phyloP scores from a whole-genome alignment of 2,888 invertebrate species.

The Apantesis nais region DNA sequence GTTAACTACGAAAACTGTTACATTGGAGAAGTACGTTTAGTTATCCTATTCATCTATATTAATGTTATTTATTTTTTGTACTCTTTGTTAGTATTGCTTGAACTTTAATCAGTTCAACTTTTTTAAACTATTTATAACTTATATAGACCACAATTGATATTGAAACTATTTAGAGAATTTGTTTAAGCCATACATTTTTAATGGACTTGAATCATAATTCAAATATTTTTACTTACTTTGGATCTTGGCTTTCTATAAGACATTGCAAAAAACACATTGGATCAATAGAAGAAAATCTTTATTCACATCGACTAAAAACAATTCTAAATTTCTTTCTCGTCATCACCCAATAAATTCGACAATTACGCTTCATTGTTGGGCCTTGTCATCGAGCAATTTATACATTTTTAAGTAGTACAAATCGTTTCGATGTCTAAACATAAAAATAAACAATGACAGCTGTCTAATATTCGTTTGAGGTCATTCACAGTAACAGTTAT shows the following conservation, averaged over 20 bases:
- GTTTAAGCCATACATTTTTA: not conserved
- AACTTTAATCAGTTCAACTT: too few relatives aligned
- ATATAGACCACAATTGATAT: too few relatives aligned
- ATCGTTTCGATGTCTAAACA: conserved; percentile 33
- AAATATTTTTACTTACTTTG: not conserved
- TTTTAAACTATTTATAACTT: too few relatives aligned
- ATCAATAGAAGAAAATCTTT: not conserved
- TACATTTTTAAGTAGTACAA: conserved; percentile 24
- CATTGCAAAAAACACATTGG: not conserved
- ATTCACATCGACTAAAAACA: not conserved
- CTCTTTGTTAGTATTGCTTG: too few relatives aligned
- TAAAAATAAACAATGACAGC: conserved; percentile 13
- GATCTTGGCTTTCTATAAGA: not conserved
- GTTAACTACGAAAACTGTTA: too few relatives aligned
- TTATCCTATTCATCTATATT: too few relatives aligned
- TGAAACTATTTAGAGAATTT: not conserved
- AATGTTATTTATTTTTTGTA: too few relatives aligned
- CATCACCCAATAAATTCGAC: not conserved
- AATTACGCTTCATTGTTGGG: not conserved
- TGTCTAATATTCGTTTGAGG: conserved; percentile 6
- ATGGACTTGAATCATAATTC: not conserved
- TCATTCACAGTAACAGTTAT: conserved; percentile 5
- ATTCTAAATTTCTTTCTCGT: not conserved
- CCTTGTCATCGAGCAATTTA: conserved; percentile 17
- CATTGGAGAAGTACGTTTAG: too few relatives aligned